A percentile compares a stretch with the other conserved stretches of the same genome.
Evolutionary conservation across 2,888 invertebrate genomes (phyloP).

Genomic region (Notodromas monacha): DNA sequence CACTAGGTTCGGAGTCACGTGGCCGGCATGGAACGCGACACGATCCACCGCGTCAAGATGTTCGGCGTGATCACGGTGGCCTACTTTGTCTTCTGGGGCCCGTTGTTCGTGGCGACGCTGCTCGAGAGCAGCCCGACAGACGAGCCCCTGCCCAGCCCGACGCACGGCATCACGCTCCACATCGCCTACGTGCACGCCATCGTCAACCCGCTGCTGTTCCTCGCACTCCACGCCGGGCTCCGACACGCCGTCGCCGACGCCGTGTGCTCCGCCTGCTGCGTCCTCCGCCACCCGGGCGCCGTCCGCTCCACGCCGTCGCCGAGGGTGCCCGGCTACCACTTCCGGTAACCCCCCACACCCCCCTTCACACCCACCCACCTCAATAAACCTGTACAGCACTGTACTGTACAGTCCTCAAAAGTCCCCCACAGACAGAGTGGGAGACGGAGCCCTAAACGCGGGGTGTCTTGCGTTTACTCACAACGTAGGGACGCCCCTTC

Average conservation of each 20-base stretch:
- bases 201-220: conserved; percentile 43
- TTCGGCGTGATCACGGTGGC: conserved; percentile 50
- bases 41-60: conserved; percentile 18
- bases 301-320: too few relatives aligned
- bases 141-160: neutral
- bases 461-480: too few relatives aligned
- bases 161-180: conserved; percentile 51
- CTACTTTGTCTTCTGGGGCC: conserved; percentile 64
- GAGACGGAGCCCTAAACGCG: too few relatives aligned
- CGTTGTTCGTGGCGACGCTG: conserved; percentile 49
- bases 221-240: conserved; percentile 39
- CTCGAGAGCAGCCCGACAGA: conserved; percentile 24
- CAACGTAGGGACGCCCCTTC: too few relatives aligned
- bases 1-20: neutral
- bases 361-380: too few relatives aligned
- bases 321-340: too few relatives aligned
- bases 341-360: too few relatives aligned
- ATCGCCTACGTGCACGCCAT: conserved; percentile 59
- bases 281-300: conserved; percentile 6
- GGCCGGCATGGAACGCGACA: conserved; percentile 1
- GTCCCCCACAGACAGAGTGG: too few relatives aligned
- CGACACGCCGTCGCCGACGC: conserved; percentile 34
- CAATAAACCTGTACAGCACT: too few relatives aligned
- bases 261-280: conserved; percentile 36
- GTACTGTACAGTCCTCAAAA: too few relatives aligned